Percentiles rank a stretch among this genome's conserved stretches.
phyloP scores from a whole-genome alignment of 2,888 invertebrate species.

The Pyrrhosoma nymphula region DNA sequence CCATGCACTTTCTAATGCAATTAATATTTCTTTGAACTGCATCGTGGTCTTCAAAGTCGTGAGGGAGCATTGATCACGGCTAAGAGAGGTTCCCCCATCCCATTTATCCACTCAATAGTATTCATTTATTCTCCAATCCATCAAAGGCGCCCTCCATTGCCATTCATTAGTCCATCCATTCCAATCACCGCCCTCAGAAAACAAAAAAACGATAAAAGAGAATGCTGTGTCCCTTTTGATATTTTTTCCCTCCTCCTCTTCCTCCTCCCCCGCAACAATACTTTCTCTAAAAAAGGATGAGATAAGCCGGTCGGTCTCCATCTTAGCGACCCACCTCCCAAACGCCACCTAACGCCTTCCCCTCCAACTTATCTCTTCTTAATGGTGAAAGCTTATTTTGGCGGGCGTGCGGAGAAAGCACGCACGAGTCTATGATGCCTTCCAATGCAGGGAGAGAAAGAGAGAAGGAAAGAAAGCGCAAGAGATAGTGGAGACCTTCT shows the following conservation, averaged over 20 bases:
- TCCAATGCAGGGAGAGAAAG: not conserved
- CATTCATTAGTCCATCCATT: not conserved
- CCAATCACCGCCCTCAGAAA: not conserved
- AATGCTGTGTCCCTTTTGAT: not conserved
- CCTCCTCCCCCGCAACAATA: conserved; percentile 19
- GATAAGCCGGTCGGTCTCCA: not conserved
- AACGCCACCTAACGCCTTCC: not conserved
- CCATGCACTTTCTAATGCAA: not conserved
- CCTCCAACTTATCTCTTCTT: not conserved
- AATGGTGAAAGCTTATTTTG: conserved; percentile 55
- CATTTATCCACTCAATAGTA: not conserved
- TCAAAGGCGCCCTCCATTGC: not conserved
- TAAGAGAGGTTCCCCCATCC: not conserved
- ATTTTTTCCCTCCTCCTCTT: not conserved
- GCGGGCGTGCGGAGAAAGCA: conserved; percentile 53
- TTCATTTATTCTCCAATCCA: not conserved
- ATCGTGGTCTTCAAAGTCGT: not conserved
- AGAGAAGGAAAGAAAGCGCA: not conserved
- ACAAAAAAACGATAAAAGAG: not conserved
- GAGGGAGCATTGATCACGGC: not conserved
- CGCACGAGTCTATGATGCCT: not conserved
- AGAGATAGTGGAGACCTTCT: not conserved
- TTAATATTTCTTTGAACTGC: not conserved
- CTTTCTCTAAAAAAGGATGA: conserved; percentile 28
- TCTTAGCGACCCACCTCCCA: not conserved